Evolutionary conservation across 2,113 vertebrate genomes (phyloP).

Genomic region (Abramis brama): DNA sequence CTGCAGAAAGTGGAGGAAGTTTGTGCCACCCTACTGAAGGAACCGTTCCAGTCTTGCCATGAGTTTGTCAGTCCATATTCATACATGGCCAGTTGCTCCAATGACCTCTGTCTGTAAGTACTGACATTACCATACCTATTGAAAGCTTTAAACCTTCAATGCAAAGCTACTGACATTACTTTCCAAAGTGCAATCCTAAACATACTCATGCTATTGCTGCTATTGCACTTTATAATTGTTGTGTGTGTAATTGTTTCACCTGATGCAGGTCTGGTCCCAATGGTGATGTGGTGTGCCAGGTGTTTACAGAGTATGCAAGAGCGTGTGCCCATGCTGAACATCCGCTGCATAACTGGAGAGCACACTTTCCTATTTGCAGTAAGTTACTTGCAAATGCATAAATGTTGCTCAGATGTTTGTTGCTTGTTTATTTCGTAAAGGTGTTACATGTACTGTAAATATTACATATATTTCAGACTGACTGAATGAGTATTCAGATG

Average conservation of each 20-base stretch:
- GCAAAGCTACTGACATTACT: not conserved
- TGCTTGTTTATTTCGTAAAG: not conserved
- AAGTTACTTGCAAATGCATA: conserved; percentile 56
- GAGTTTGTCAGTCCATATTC: conserved; percentile 90
- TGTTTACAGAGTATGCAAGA: conserved; percentile 89
- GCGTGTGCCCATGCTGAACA: conserved; percentile 90
- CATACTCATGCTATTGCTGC: not conserved
- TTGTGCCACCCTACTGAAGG: conserved; percentile 79
- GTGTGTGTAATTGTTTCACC: not conserved
- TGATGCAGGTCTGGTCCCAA: conserved; percentile 81
- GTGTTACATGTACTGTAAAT: not conserved
- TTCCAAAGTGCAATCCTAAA: not conserved
- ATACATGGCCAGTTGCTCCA: conserved; percentile 92
- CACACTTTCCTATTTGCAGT: conserved; percentile 85
- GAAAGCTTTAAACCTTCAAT: not conserved
- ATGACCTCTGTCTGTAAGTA: conserved; percentile 94
- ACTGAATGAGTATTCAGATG: not conserved
- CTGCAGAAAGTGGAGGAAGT: conserved; percentile 80
- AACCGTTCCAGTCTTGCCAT: conserved; percentile 88
- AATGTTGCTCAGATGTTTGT: conserved; percentile 55
- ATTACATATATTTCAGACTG: not conserved
- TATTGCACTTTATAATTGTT: not conserved
- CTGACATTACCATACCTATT: not conserved
- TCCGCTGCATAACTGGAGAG: conserved; percentile 87
- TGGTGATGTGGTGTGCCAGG: conserved; percentile 85